phyloP scores from a whole-genome alignment of 2,113 vertebrate species.

The Suncus etruscus region DNA sequence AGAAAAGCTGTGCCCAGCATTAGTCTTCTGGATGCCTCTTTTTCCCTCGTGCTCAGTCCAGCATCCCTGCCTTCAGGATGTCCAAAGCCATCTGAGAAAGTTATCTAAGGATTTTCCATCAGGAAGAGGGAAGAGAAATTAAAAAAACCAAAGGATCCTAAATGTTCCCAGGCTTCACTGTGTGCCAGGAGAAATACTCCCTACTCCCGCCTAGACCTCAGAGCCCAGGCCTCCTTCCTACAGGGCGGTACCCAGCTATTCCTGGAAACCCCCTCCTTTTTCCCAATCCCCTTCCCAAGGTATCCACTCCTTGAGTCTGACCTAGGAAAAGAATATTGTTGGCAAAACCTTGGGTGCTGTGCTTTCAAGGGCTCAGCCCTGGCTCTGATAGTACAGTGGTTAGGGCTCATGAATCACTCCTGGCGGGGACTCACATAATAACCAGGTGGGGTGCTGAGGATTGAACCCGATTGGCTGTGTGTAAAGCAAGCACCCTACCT shows the following conservation, averaged over 20 bases:
- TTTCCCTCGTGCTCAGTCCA: background rate
- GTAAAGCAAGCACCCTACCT: too few species aligned
- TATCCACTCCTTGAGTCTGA: conserved; percentile 53
- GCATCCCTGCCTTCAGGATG: conserved; percentile 52
- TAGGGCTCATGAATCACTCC: too few species aligned
- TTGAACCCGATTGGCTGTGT: too few species aligned
- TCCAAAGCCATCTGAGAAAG: conserved; percentile 74
- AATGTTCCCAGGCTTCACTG: conserved; percentile 75
- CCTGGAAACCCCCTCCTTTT: conserved; percentile 72
- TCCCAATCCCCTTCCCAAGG: conserved; percentile 57
- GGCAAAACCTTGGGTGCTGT: background rate
- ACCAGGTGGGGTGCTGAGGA: too few species aligned
- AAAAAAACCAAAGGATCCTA: conserved; percentile 59
- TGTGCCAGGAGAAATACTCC: conserved; percentile 80
- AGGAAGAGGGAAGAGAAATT: conserved; percentile 52
- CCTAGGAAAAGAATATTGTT: conserved; percentile 15
- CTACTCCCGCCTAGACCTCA: conserved; percentile 78
- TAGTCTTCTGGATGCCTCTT: conserved; percentile 17
- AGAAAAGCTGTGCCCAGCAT: background rate
- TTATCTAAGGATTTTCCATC: conserved; percentile 80
- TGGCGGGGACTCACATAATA: too few species aligned
- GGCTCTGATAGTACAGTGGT: too few species aligned
- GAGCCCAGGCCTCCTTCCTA: conserved; percentile 76
- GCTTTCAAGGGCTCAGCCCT: too few species aligned
- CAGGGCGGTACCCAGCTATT: conserved; percentile 71